Evolutionary conservation across 1,140 invertebrate genomes (phyloP).

Genomic region (Eriocheir sinensis): DNA sequence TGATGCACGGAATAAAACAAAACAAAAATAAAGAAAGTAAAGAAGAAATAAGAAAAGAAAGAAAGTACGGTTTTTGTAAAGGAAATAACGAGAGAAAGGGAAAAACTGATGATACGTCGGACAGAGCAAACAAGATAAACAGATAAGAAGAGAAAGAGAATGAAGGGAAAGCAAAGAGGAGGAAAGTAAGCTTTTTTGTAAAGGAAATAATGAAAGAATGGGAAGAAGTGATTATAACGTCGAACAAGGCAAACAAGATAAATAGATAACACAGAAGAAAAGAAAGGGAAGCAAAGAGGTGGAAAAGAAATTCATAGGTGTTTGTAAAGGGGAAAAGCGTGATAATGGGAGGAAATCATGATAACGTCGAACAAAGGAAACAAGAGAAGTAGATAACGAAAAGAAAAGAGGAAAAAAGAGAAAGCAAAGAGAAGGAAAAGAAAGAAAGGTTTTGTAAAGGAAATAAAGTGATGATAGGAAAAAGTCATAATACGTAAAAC

Average conservation of each 20-base stretch:
- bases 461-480: no score
- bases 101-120: not conserved
- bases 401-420: not conserved
- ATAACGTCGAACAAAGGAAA: not conserved
- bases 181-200: not conserved
- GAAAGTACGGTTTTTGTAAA: not conserved
- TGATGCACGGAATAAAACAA: not conserved
- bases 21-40: not conserved
- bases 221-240: not conserved
- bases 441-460: no score
- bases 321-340: not conserved
- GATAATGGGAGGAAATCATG: not conserved
- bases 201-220: not conserved
- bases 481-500: no score
- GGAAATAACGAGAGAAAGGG: constrained; percentile 9
- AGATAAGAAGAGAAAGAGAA: not conserved
- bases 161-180: not conserved
- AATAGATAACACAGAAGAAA: not conserved
- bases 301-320: not conserved
- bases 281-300: not conserved
- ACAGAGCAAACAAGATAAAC: no score
- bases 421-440: not conserved
- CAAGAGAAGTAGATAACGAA: not conserved
- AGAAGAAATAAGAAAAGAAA: not conserved
- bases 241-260: not conserved